Evolutionary conservation across 1,140 invertebrate species (phyloP), one percentile per base, ranked within the genome.

Genomic region (Ceratosolen fusciceps): DNA sequence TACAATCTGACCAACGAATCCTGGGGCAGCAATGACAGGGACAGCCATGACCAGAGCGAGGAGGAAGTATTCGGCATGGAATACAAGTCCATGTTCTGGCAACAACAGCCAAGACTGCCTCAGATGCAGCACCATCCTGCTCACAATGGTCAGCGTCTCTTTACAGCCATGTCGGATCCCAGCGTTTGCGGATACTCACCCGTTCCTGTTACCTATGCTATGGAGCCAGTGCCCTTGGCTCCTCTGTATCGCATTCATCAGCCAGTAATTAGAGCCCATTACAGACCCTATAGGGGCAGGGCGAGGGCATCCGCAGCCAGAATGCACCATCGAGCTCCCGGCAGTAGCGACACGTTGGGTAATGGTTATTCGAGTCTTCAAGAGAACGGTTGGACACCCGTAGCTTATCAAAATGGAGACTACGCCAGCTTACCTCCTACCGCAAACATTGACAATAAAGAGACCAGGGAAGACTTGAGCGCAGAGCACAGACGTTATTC

Each of bases 361-460:
- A 90, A 89, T 56, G 88, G 88, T 21, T 88, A 84, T 34, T 85
- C 82, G 0, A 88, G 80, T 82, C 78, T 86, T 19, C 85, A 85
- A 73, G 86, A 89, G 60, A 88, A 88, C 60, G 81, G 83, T 39
- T 86, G 89, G 31, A 87, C 87, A 29, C 84, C 88, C 16, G 82
- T 86, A 62, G 83, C 85, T 19, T 85, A 86, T 82, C 86, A 86
- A 65, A 91, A 90, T 78, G 87, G 86, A 34, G 89, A 90, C 80
- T 92, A 91, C 47, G 85, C 91, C 29, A 92, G 91, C 84, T 81
- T 92, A 65, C 92, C 92, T 31, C 86, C 91, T 0, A 90, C 88
- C 26, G 89, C 90, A 26, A 88, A 90, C 75, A 87, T 85, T 43
- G 87, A 90, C 76, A 85, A 81, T 68, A 85, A 81, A 4, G 83